Base-by-base conservation (phyloP, 2,888 invertebrate genomes). In the Drosophila nigricruria region DNA sequence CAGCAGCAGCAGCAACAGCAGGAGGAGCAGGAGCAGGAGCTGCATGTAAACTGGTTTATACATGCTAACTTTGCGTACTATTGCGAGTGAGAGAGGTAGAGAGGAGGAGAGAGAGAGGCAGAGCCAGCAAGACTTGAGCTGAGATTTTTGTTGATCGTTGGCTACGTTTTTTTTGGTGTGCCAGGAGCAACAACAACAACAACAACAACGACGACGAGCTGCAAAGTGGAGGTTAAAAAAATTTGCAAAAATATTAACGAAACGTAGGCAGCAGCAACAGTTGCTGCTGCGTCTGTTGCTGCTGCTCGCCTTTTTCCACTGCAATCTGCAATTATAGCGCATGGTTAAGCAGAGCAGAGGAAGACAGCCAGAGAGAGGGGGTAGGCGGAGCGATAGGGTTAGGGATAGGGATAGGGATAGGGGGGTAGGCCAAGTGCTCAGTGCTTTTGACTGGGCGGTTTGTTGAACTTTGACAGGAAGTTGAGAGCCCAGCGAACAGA, bases 171-270 rank as follows among this genome's bases (percentile, higher is more conserved):
- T 47, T 49, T 77, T 63, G 74, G 79, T 77, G 59, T 78, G 77
- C 78, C 76, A 77, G 76, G 74, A 77, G 76, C 77, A 76, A 61
- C 56, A 34, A 58, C 61, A 52, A 60, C 59, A 56, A 43, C 42
- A 65, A 27, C 50, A 68, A 27, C 23, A 23, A 70, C n/a, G n/a
- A 70, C 62, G 67, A 74, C 68, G 70, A 86, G 78, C 86, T 86
- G 88, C 86, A 88, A 84, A 84, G 83, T 84, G 82, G 88, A 85
- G 86, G 84, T 85, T 88, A 88, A 82, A 88, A 84, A 84, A 84
- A 84, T 84, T 88, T 88, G 88, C 84, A 84, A 84, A 83, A 84
- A 84, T 84, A 84, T 84, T 84, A 88, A 88, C 84, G 88, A 86
- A 88, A 84, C 88, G 88, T 86, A 88, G 82, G 77, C 83, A 80